phyloP scores from a whole-genome alignment of 30 jellyfish, hydroid and myxozoan genomes.

The Chrysaora quinquecirrha region DNA sequence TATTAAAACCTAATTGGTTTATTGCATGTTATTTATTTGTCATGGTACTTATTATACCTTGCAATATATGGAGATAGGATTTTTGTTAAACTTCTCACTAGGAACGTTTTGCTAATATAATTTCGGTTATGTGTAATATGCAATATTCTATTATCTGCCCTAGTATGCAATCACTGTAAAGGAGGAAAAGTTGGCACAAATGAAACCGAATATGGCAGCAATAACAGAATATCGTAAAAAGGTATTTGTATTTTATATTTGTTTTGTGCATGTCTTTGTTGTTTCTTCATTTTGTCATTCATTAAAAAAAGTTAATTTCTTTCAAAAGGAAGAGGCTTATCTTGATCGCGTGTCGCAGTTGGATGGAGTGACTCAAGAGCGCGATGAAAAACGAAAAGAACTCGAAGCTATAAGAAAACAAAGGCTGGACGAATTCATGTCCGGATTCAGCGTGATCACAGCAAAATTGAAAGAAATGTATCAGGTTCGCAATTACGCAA shows the following conservation, averaged over 20 bases:
- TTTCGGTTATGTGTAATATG: no score
- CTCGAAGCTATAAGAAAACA: slow-evolving; percentile 75
- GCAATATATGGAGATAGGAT: no score
- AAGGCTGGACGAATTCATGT: slow-evolving; percentile 93
- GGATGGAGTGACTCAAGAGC: slow-evolving; percentile 87
- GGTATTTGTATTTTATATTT: slow-evolving; percentile 56
- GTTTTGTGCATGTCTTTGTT: no score
- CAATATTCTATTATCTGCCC: no score
- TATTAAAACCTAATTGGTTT: not conserved
- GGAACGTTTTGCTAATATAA: no score
- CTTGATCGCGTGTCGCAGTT: slow-evolving; percentile 84
- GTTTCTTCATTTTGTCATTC: no score
- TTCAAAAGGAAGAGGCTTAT: slow-evolving; percentile 94
- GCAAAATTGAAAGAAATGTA: slow-evolving; percentile 95
- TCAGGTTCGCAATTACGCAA: slow-evolving; percentile 70
- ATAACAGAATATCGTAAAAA: slow-evolving; percentile 89
- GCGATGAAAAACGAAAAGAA: slow-evolving; percentile 81
- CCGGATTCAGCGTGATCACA: slow-evolving; percentile 91
- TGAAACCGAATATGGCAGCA: slow-evolving; percentile 96
- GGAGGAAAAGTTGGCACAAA: slow-evolving; percentile 71
- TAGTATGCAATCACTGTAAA: slow-evolving; percentile 85
- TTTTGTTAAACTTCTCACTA: no score
- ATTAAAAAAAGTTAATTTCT: no score
- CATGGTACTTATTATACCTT: not conserved
- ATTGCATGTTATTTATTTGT: no score